Conservation (phyloP, 2,113 vertebrate species). For the Paraplagusia blochii region DNA sequence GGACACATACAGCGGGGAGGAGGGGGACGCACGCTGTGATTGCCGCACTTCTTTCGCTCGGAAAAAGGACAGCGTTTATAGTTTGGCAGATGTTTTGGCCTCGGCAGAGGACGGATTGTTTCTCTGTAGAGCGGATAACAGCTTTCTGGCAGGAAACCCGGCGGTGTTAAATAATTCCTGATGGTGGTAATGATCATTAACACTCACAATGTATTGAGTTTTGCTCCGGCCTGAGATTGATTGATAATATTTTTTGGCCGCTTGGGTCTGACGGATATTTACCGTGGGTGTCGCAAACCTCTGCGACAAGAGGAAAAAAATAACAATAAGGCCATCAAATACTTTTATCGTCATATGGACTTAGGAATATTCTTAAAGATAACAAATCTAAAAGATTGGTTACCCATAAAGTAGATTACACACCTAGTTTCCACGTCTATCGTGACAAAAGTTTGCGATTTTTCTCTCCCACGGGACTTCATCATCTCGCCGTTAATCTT, state of each 20-base stretch:
- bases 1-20: constrained; percentile 12
- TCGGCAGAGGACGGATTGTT: constrained; percentile 15
- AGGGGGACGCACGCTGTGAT: not conserved
- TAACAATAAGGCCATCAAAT: too few relatives aligned
- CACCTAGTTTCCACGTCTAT: too few relatives aligned
- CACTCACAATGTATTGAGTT: not conserved
- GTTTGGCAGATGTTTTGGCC: constrained; percentile 4
- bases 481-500: too few relatives aligned
- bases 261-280: constrained; percentile 15
- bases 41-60: not conserved
- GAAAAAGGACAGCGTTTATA: constrained; percentile 14
- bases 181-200: constrained; percentile 18
- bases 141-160: constrained; percentile 21
- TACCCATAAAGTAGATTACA: too few relatives aligned
- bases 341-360: too few relatives aligned
- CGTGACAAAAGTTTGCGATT: too few relatives aligned
- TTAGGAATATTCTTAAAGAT: too few relatives aligned
- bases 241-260: constrained; percentile 5
- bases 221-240: constrained; percentile 19
- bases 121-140: not conserved
- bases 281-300: constrained; percentile 4
- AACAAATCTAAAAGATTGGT: too few relatives aligned
- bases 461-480: too few relatives aligned
- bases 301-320: constrained; percentile 1
- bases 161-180: constrained; percentile 29